A percentile compares a stretch with the other conserved stretches of the same genome.
Evolutionary conservation across 1,140 invertebrate species (phyloP).

Genomic region (Tetramorium alpestre): DNA sequence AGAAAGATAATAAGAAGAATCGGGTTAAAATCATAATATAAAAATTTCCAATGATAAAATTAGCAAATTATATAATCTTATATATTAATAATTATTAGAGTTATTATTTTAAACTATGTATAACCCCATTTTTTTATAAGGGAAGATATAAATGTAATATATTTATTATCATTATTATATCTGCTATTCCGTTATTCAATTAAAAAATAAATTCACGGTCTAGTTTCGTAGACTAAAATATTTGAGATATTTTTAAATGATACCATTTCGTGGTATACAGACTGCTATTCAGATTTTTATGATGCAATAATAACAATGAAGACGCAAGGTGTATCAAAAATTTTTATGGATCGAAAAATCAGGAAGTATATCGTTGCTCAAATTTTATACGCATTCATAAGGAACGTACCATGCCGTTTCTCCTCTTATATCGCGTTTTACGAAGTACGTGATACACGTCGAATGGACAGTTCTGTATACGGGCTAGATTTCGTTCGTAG

Average conservation of each 20-base stretch:
- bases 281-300: background rate
- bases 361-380: background rate
- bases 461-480: constrained; percentile 32
- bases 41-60: background rate
- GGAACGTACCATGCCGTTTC: background rate
- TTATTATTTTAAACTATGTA: background rate
- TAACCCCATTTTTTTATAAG: background rate
- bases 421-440: constrained; percentile 6
- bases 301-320: background rate
- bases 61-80: background rate
- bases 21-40: background rate
- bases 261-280: background rate
- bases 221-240: no score
- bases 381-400: background rate
- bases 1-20: background rate
- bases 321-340: background rate
- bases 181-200: background rate
- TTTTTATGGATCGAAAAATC: background rate
- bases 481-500: constrained; percentile 38
- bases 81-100: background rate
- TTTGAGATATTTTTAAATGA: background rate
- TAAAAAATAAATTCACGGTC: background rate
- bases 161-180: background rate
- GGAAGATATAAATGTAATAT: background rate
- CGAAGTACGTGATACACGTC: constrained; percentile 50